Conservation (phyloP, 2,797 vertebrate species). For the Sebastes glaucus region DNA sequence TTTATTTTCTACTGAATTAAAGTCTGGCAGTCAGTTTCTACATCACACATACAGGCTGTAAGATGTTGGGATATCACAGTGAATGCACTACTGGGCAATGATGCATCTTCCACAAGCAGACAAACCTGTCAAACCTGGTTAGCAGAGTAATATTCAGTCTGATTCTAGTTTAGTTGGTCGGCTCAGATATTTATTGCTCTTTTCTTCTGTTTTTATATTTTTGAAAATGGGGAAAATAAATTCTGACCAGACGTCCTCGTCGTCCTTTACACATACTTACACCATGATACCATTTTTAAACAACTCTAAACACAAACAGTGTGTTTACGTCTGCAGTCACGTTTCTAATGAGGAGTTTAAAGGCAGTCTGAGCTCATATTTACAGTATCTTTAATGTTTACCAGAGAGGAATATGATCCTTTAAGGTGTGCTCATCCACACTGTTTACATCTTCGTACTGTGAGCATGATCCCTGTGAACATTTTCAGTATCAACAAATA, state of each 20-base stretch:
- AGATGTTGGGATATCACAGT: too few relatives aligned
- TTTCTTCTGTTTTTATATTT: not conserved
- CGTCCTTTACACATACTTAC: conserved; percentile 27
- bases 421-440: not conserved
- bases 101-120: too few relatives aligned
- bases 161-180: not conserved
- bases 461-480: not conserved
- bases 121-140: too few relatives aligned
- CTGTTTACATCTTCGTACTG: conserved; percentile 2
- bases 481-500: not conserved
- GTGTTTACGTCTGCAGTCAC: conserved; percentile 6
- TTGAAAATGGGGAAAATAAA: not conserved
- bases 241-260: not conserved
- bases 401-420: not conserved
- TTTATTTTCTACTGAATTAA: not conserved
- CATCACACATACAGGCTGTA: too few relatives aligned
- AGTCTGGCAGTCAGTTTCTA: too few relatives aligned
- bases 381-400: not conserved
- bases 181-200: not conserved
- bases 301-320: conserved; percentile 22
- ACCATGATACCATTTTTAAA: conserved; percentile 1
- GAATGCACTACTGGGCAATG: too few relatives aligned
- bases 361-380: conserved; percentile 15
- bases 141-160: not conserved
- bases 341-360: not conserved